Conservation (phyloP, 1,140 invertebrate genomes). For the Leucophenga varia region DNA sequence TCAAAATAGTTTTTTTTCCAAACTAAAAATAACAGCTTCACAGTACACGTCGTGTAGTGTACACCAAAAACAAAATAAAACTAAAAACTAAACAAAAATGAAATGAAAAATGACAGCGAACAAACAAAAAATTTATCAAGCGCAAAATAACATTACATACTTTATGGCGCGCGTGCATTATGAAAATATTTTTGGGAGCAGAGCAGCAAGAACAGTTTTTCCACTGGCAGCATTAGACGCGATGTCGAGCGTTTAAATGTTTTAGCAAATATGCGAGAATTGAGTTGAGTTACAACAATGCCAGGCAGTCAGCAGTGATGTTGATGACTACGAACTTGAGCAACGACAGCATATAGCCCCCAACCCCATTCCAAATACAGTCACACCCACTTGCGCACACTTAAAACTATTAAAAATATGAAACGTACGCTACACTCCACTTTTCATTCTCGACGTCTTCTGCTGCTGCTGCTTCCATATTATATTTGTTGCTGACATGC, state of each 20-base stretch:
- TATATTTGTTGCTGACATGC: too few relatives aligned
- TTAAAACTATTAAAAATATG: conserved; percentile 34
- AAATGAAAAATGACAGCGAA: too few relatives aligned
- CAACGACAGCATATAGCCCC: conserved; percentile 30
- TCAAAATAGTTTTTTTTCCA: too few relatives aligned
- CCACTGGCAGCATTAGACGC: too few relatives aligned
- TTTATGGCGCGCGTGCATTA: conserved; percentile 53
- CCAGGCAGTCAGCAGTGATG: background rate
- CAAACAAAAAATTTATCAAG: conserved; percentile 53
- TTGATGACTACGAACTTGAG: too few relatives aligned
- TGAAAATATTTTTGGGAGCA: conserved; percentile 26
- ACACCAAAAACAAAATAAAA: too few relatives aligned
- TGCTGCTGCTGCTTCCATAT: background rate
- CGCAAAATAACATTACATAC: conserved; percentile 53
- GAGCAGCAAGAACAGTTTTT: too few relatives aligned
- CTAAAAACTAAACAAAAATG: too few relatives aligned
- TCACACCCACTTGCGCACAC: conserved; percentile 5
- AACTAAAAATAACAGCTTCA: too few relatives aligned
- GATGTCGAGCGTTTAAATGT: conserved; percentile 13
- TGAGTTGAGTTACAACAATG: too few relatives aligned
- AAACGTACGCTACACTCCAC: conserved; percentile 1
- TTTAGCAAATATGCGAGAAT: too few relatives aligned
- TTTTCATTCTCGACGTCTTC: conserved; percentile 3
- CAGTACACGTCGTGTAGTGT: too few relatives aligned
- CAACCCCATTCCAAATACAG: conserved; percentile 13